Evolutionary conservation across 2,797 vertebrate genomes (phyloP).

Genomic region (Ceryle rudis): DNA sequence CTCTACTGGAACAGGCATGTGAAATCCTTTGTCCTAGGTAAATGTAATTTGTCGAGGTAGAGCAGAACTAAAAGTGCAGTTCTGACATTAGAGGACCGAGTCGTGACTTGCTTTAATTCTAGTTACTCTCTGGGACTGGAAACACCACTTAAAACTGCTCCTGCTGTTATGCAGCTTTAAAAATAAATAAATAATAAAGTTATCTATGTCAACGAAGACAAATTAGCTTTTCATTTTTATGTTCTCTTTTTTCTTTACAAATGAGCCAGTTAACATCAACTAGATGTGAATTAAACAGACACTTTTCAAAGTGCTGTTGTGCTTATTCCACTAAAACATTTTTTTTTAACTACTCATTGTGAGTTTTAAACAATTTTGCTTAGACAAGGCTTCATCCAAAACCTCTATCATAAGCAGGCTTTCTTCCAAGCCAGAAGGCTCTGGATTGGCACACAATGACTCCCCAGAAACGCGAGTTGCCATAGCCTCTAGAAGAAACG

Average conservation of each 20-base stretch:
- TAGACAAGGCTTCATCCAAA: neutral
- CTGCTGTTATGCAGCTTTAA: neutral
- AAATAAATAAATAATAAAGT: neutral
- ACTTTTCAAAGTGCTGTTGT: neutral
- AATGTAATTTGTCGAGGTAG: rapidly evolving
- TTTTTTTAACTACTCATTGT: neutral
- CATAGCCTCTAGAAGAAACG: rapidly evolving
- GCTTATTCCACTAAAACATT: neutral
- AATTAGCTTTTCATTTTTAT: neutral
- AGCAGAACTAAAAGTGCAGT: neutral
- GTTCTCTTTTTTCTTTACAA: neutral
- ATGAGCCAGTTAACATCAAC: neutral
- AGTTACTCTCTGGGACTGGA: neutral
- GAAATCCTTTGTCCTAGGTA: neutral
- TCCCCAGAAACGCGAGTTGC: rapidly evolving
- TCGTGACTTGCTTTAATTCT: neutral
- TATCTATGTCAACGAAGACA: neutral
- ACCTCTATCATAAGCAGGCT: neutral
- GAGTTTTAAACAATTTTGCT: neutral
- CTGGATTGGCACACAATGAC: neutral
- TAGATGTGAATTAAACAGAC: neutral
- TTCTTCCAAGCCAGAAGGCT: neutral
- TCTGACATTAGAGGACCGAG: neutral
- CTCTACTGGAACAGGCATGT: neutral
- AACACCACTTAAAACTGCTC: neutral